Percentiles rank a stretch among this genome's conserved stretches.
Conservation (phyloP, 2,888 invertebrate genomes). For the Schizaphis graminum region DNA sequence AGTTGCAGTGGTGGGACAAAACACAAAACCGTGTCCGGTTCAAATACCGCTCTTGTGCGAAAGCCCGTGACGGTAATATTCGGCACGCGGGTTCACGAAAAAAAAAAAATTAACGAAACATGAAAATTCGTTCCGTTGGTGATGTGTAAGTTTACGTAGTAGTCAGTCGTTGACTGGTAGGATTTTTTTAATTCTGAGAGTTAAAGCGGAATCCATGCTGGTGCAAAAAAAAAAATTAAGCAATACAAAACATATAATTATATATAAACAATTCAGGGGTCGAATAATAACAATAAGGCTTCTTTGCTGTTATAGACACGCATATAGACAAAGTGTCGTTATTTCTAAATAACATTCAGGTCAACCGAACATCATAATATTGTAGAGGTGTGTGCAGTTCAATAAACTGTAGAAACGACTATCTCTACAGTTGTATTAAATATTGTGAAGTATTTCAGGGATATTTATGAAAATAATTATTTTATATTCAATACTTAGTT, state of each 20-base stretch:
- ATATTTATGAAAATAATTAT: neutral
- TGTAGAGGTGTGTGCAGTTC: neutral
- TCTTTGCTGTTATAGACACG: neutral
- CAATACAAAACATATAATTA: neutral
- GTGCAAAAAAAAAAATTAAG: constrained; percentile 28
- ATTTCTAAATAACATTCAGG: neutral
- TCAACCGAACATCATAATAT: neutral
- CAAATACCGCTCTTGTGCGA: neutral
- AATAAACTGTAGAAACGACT: neutral
- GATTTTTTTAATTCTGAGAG: neutral
- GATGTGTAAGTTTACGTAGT: neutral
- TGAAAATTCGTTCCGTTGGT: neutral
- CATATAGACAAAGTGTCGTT: neutral
- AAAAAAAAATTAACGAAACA: neutral
- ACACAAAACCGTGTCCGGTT: constrained; percentile 23
- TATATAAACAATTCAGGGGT: neutral
- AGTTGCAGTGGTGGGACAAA: constrained; percentile 32
- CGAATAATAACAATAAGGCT: constrained; percentile 15
- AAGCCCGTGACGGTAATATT: neutral
- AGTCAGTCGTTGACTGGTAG: neutral
- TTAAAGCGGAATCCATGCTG: constrained; percentile 45
- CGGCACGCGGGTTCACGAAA: neutral
- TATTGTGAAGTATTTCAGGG: neutral
- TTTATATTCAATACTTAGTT: neutral
- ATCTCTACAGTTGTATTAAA: neutral